A percentile compares a stretch with the other conserved stretches of the same genome.
These are phyloP conservation scores for Ammodytes marinus DNA, from an alignment of 2,113 vertebrate genomes.

Conservation along the genomic window DNA sequence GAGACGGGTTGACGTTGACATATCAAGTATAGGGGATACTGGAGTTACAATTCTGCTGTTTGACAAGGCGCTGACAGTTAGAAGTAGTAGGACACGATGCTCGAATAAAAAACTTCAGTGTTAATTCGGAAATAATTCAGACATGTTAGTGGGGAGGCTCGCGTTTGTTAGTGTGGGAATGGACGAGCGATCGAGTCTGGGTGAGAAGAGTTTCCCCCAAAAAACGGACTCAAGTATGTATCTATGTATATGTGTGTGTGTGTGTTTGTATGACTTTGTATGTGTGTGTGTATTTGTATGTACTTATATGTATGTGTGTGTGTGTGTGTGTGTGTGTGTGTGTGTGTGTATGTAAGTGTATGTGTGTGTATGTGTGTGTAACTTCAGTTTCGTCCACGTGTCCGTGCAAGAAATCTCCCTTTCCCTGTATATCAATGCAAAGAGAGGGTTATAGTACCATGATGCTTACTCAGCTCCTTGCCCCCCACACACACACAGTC, in stretches of 20 bases:
- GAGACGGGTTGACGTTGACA: not conserved
- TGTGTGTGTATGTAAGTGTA: conserved; percentile 23
- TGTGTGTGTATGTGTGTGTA: conserved; percentile 50
- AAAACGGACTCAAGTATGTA: conserved; percentile 19
- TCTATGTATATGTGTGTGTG: not conserved
- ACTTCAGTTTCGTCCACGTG: conserved; percentile 63
- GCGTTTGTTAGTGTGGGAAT: conserved; percentile 57
- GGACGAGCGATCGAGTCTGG: conserved; percentile 53
- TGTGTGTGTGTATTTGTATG: conserved; percentile 49
- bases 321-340: not conserved
- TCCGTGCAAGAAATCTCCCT: conserved; percentile 77
- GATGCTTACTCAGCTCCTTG: conserved; percentile 55
- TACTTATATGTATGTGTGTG: not conserved
- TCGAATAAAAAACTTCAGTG: conserved; percentile 14
- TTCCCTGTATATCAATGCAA: conserved; percentile 73
- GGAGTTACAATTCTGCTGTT: conserved; percentile 73
- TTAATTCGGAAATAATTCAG: conserved; percentile 36
- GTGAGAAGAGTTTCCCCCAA: conserved; percentile 20
- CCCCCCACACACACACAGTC: conserved; percentile 40
- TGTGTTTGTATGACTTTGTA: conserved; percentile 21
- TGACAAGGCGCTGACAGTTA: conserved; percentile 37
- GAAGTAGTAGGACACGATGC: conserved; percentile 20
- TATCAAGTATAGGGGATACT: conserved; percentile 31
- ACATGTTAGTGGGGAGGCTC: conserved; percentile 65
- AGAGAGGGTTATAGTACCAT: conserved; percentile 60